Evolutionary conservation across 2,888 invertebrate genomes (phyloP).

Genomic region (Branchellion lobata): DNA sequence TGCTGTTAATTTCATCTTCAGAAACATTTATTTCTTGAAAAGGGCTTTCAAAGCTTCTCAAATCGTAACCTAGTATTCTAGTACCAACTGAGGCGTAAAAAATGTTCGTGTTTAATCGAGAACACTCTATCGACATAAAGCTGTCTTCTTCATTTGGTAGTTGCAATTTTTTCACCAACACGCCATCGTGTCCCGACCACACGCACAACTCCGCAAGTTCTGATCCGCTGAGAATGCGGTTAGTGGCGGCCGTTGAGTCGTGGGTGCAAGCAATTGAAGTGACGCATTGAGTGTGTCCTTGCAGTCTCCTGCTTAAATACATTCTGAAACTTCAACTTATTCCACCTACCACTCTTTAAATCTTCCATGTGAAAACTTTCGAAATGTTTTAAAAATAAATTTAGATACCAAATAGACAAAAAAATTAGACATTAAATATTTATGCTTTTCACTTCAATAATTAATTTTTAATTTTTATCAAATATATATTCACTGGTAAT

Average conservation of each 20-base stretch:
- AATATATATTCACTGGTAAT: no score
- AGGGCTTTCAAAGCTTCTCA: conserved; percentile 53
- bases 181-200: conserved; percentile 36
- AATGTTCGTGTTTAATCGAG: conserved; percentile 54
- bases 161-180: conserved; percentile 21
- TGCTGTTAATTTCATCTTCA: conserved; percentile 59
- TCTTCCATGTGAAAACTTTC: no score
- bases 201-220: conserved; percentile 32
- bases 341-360: no score
- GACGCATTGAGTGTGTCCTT: conserved; percentile 8
- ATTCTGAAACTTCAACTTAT: no score
- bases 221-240: conserved; percentile 20
- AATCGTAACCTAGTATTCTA: conserved; percentile 54
- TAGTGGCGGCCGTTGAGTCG: not conserved
- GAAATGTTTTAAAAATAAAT: no score
- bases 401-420: no score
- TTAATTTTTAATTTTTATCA: no score
- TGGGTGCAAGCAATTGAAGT: conserved; percentile 27
- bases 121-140: conserved; percentile 54
- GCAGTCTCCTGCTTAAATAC: conserved; percentile 15
- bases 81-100: conserved; percentile 56
- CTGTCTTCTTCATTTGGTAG: conserved; percentile 50
- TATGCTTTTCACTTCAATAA: no score
- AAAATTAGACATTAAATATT: no score
- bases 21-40: conserved; percentile 54